Conservation (phyloP, 2,113 vertebrate species). For the Rhagologus leucostigma region DNA sequence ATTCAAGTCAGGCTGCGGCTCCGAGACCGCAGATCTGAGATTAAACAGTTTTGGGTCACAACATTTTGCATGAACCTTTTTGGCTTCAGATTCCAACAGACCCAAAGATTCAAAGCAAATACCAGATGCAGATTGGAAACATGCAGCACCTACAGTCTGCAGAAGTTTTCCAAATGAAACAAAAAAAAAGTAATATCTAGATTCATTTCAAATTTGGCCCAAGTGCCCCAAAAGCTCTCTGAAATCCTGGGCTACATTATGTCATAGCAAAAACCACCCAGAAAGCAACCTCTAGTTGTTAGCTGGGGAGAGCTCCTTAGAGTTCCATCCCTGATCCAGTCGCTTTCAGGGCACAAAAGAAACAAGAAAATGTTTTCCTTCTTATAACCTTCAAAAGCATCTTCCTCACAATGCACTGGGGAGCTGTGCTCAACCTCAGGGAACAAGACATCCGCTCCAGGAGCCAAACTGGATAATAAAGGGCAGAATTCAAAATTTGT, state of each 20-base stretch:
- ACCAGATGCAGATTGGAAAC: not conserved
- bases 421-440: not conserved
- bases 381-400: not conserved
- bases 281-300: not conserved
- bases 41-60: conserved; percentile 59
- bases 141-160: not conserved
- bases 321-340: not conserved
- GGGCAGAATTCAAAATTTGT: not conserved
- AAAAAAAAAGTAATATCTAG: not conserved
- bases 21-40: not conserved
- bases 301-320: not conserved
- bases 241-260: not conserved
- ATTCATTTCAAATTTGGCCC: not conserved
- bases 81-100: not conserved
- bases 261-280: not conserved
- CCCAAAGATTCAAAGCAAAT: conserved; percentile 7
- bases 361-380: not conserved
- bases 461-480: not conserved
- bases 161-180: not conserved
- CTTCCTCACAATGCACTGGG: accelerated
- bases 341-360: not conserved
- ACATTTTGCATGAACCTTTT: conserved; percentile 22
- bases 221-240: not conserved
- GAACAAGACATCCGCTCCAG: not conserved
- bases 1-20: not conserved